Conservation (phyloP, 1,140 invertebrate genomes). For the Diachasma alloeum region DNA sequence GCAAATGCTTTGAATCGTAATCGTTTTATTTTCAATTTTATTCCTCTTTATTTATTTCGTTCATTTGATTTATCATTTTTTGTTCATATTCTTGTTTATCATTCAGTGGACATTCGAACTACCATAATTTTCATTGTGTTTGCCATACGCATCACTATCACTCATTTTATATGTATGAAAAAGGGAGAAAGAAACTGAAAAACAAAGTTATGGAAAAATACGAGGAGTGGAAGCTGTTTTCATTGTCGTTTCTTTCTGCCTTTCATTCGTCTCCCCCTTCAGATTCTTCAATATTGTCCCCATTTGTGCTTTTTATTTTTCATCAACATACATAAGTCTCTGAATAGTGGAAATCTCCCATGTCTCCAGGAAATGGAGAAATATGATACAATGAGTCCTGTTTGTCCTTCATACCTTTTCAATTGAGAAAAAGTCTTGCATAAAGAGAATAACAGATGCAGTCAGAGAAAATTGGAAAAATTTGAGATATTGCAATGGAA, state of each 20-base stretch:
- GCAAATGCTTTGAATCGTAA: conserved; percentile 23
- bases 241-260: conserved; percentile 18
- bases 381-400: neutral
- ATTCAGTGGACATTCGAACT: neutral
- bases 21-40: conserved; percentile 23
- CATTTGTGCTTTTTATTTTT: conserved; percentile 1
- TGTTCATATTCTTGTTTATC: neutral
- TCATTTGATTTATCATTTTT: neutral
- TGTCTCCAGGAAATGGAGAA: neutral
- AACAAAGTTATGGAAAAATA: neutral
- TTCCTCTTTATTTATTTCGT: conserved; percentile 1
- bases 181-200: neutral
- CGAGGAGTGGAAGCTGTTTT: neutral
- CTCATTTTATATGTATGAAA: neutral
- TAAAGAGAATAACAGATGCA: neutral
- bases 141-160: conserved; percentile 12
- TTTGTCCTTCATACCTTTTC: neutral
- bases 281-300: neutral
- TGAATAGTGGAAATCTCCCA: conserved; percentile 14
- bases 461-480: conserved; percentile 14
- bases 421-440: neutral
- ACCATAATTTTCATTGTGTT: neutral
- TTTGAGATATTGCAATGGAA: neutral
- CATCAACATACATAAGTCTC: conserved; percentile 8
- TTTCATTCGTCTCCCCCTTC: conserved; percentile 11